These are phyloP conservation scores for Isotomurus palustris DNA, from an alignment of 2,888 invertebrate species.

Conservation along the genomic window DNA sequence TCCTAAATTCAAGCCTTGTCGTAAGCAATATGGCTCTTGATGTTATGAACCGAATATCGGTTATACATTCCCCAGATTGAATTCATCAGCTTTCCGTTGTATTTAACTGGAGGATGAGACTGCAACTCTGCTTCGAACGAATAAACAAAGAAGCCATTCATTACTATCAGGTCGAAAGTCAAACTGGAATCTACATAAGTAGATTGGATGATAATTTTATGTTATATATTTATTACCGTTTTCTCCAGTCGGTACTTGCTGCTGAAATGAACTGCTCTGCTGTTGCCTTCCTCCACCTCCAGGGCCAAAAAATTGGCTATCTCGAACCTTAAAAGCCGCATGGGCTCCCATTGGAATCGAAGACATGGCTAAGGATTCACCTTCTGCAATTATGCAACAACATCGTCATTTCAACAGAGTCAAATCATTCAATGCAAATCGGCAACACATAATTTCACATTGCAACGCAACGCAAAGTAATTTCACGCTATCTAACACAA, in stretches of 20 bases:
- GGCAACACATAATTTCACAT: too few species aligned
- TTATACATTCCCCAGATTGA: slow-evolving; percentile 89
- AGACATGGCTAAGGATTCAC: slow-evolving; percentile 56
- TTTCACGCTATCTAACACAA: too few species aligned
- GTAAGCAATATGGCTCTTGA: slow-evolving; percentile 57
- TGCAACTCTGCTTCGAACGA: slow-evolving; percentile 8
- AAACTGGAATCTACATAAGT: too few species aligned
- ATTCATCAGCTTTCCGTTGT: slow-evolving; percentile 82
- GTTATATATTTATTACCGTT: too few species aligned
- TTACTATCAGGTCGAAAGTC: neutral
- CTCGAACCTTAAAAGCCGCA: slow-evolving; percentile 65
- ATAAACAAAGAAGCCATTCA: too few species aligned
- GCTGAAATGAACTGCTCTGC: neutral
- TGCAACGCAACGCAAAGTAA: too few species aligned
- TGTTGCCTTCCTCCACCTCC: slow-evolving; percentile 18
- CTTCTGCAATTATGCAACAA: slow-evolving; percentile 26
- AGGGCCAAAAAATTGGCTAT: slow-evolving; percentile 49
- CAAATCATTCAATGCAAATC: too few species aligned
- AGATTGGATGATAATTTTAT: neutral
- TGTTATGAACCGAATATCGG: slow-evolving; percentile 80
- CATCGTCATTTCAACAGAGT: too few species aligned
- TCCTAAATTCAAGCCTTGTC: slow-evolving; percentile 37
- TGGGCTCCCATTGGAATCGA: slow-evolving; percentile 73
- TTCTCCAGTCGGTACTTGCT: neutral
- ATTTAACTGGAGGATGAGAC: slow-evolving; percentile 59